Base-by-base conservation (phyloP, 2,888 invertebrate species). In the Rhopalosiphum nymphaeae region DNA sequence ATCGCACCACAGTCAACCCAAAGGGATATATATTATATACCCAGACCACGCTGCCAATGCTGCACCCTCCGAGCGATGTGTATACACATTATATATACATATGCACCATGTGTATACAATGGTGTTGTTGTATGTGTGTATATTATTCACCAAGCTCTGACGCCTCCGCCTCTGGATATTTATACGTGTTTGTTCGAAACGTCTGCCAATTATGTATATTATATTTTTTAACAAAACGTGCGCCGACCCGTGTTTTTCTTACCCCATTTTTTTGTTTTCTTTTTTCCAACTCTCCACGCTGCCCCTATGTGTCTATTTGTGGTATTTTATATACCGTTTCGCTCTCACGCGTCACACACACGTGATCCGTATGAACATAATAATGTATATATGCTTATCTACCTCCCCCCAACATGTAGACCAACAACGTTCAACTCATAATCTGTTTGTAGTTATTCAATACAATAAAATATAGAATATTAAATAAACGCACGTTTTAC, bases 131-230 rank as follows among this genome's bases (percentile, higher is more conserved):
- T 56, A 56, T 56, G 91, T 26, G 86, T 36, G 86, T 78, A 3
- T 88, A 49, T 87, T 88, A 61, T 92, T 89, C 92, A 78, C 88
- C 91, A 86, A 94, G 94, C 94, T 94, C 90, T 44, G 42, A 91
- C 94, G 94, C 94, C 94, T 94, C 90, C 67, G 94, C 94, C 94
- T 85, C 90, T 90, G 85, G 94, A 90, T 94, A 94, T 94, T 94
- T 94, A 86, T 91, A 86, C 61, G 85, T 78, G 86, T 67, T 86
- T 84, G 91, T 92, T 92, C 92, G 88, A 44, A 92, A 88, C 92
- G 92, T 92, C 92, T 92, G 88, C 90, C 94, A 94, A 94, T 94
- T 94, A 94, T 92, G 36, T 53, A 49, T 87, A 88, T 26, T 87
- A 87, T 93, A 91, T 29, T 91, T 91, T 86, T 94, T 61, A 90